These are phyloP conservation scores for Platyscapa corneri DNA, from an alignment of 1,140 invertebrate species.

Conservation along the genomic window DNA sequence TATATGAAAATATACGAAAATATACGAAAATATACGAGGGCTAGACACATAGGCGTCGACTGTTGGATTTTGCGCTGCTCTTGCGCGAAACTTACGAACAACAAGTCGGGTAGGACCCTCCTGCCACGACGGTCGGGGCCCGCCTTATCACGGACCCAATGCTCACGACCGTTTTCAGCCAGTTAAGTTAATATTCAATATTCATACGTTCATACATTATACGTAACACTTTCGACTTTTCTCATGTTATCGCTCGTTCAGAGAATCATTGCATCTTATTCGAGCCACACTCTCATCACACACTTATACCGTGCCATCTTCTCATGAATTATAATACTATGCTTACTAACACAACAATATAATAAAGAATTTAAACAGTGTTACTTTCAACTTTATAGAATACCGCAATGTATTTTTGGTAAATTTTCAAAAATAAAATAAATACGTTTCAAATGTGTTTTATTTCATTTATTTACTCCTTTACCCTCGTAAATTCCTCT, in stretches of 20 bases:
- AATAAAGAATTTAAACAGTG: conserved; percentile 48
- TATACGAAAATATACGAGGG: too few species aligned
- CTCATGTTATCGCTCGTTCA: conserved; percentile 11
- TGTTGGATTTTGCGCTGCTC: too few species aligned
- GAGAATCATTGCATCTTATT: conserved; percentile 15
- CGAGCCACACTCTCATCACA: not conserved
- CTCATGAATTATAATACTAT: conserved; percentile 46
- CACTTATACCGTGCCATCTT: conserved; percentile 43
- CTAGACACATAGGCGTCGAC: too few species aligned
- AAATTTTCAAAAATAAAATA: conserved; percentile 57
- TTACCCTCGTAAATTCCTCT: too few species aligned
- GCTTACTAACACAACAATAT: conserved; percentile 60
- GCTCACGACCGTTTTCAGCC: conserved; percentile 16
- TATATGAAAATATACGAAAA: too few species aligned
- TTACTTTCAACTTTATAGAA: conserved; percentile 56
- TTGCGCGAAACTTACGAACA: too few species aligned
- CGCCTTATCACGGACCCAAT: too few species aligned
- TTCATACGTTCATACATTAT: not conserved
- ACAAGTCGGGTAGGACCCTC: too few species aligned
- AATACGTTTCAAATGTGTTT: conserved; percentile 28
- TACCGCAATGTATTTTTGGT: conserved; percentile 59
- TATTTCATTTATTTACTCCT: not conserved
- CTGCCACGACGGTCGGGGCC: too few species aligned
- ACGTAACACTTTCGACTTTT: not conserved
- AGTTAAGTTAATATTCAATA: conserved; percentile 17